These are phyloP conservation scores for Drosophila virilis DNA, from an alignment of 1,140 invertebrate genomes.

Conservation along the genomic window DNA sequence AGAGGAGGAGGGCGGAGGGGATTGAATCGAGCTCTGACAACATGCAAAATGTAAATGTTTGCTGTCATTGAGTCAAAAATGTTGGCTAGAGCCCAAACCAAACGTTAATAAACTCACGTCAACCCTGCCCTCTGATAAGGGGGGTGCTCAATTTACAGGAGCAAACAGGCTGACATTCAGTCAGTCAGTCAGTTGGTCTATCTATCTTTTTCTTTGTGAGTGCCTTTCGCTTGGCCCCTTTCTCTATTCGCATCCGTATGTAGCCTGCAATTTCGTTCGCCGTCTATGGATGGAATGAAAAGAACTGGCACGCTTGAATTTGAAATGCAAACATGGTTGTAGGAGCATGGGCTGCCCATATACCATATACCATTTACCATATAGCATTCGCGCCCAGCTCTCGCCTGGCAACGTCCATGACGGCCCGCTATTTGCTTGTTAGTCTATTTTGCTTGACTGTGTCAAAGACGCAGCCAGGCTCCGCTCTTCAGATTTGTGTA, in stretches of 20 bases:
- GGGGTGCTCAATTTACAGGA: slow-evolving; percentile 71
- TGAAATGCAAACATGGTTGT: slow-evolving; percentile 73
- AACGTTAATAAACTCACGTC: slow-evolving; percentile 73
- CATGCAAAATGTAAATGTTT: slow-evolving; percentile 77
- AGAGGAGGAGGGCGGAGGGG: background rate
- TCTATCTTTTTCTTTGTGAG: slow-evolving; percentile 2
- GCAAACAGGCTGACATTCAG: slow-evolving; percentile 56
- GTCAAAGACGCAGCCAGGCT: slow-evolving; percentile 57
- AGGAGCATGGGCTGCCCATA: slow-evolving; percentile 9
- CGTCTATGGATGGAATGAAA: slow-evolving; percentile 20
- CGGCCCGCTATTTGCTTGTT: slow-evolving; percentile 20
- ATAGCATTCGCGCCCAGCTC: background rate
- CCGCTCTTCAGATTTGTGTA: slow-evolving; percentile 55
- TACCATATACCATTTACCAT: slow-evolving; percentile 6
- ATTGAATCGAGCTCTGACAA: slow-evolving; percentile 51
- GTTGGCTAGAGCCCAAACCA: slow-evolving; percentile 59
- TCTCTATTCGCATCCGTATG: slow-evolving; percentile 9
- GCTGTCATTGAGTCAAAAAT: slow-evolving; percentile 79
- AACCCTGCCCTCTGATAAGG: background rate
- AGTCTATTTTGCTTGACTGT: slow-evolving; percentile 57
- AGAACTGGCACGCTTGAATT: slow-evolving; percentile 60
- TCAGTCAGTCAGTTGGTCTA: slow-evolving; percentile 15
- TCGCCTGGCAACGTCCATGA: background rate
- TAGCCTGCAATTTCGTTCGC: slow-evolving; percentile 31
- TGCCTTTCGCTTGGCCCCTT: slow-evolving; percentile 3